A percentile compares a stretch with the other conserved stretches of the same genome.
These are phyloP conservation scores for Gnathonemus echidnorhynchus DNA, from an alignment of 2,113 vertebrate genomes.

Conservation along the genomic window DNA sequence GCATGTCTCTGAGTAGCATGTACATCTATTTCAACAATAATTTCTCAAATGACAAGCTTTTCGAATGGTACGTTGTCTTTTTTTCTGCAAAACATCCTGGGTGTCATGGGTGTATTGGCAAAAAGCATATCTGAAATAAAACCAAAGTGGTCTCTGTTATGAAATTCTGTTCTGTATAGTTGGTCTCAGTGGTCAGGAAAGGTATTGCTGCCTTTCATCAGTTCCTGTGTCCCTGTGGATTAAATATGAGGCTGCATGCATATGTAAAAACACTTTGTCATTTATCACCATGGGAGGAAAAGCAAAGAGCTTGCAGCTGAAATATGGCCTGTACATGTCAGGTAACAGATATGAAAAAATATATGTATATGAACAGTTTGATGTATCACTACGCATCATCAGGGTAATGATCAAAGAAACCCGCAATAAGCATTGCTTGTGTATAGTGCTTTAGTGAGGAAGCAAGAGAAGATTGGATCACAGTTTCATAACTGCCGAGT, in stretches of 20 bases:
- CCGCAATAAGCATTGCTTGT: neutral
- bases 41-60: neutral
- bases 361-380: neutral
- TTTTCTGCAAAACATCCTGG: neutral
- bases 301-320: neutral
- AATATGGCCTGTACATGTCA: neutral
- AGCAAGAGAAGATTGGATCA: neutral
- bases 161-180: neutral
- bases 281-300: neutral
- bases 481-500: neutral
- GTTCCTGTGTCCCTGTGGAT: neutral
- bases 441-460: neutral
- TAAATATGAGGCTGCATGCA: neutral
- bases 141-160: neutral
- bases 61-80: neutral
- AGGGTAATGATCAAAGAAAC: neutral
- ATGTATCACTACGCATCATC: neutral
- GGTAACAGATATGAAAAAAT: neutral
- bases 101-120: neutral
- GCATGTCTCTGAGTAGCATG: neutral
- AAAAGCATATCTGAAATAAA: neutral
- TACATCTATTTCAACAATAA: neutral
- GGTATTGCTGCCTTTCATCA: neutral
- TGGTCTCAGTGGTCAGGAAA: neutral
- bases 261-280: neutral